A percentile compares a stretch with the other conserved stretches of the same genome.
Evolutionary conservation across 2,888 invertebrate genomes (phyloP).

Genomic region (Acanthacorydalis orientalis): DNA sequence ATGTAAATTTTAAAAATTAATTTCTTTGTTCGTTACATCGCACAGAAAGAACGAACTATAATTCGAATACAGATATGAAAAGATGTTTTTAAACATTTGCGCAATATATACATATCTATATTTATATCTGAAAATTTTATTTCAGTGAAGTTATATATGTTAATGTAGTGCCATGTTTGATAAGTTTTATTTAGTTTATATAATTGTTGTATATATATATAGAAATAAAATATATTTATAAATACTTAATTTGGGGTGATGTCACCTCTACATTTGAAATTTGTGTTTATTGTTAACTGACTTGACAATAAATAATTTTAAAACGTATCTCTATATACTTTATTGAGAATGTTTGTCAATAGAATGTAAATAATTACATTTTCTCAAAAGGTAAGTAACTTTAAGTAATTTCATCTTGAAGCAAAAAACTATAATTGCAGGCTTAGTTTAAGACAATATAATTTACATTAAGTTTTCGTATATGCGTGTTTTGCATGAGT

Average conservation of each 20-base stretch:
- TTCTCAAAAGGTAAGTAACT: neutral
- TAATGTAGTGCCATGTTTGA: conserved; percentile 5
- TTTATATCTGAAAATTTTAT: conserved; percentile 1
- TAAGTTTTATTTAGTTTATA: conserved; percentile 1
- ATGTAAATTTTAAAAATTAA: no score
- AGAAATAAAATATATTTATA: neutral
- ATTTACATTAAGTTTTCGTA: no score
- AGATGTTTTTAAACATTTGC: neutral
- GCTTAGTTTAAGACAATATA: no score
- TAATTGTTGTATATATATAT: conserved; percentile 2
- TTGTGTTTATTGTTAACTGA: conserved; percentile 6
- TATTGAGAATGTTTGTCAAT: neutral
- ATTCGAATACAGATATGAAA: neutral
- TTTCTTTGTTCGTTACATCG: no score
- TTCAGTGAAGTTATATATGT: neutral
- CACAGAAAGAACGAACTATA: neutral
- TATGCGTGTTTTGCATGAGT: no score
- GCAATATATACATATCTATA: conserved; percentile 2
- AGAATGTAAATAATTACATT: neutral
- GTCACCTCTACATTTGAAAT: neutral
- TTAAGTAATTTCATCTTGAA: no score
- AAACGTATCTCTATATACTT: neutral
- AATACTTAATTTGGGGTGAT: neutral
- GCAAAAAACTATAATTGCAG: no score
- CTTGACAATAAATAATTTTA: conserved; percentile 6